Conservation (phyloP, 2,113 vertebrate genomes). For the Eublepharis macularius region DNA sequence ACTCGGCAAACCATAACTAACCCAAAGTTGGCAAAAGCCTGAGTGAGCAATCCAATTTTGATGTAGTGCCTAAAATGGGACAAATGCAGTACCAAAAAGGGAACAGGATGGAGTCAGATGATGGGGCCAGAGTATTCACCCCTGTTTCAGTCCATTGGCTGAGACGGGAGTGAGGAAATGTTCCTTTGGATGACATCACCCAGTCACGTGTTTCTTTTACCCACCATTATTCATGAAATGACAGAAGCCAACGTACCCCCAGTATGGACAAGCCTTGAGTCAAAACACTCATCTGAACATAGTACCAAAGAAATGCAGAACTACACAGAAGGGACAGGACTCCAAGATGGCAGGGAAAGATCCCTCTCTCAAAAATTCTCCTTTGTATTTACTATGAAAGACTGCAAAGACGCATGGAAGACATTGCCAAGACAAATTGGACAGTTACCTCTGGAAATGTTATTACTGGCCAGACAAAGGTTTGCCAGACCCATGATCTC, state of each 20-base stretch:
- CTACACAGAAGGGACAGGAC: no score
- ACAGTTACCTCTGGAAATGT: neutral
- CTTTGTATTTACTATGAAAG: neutral
- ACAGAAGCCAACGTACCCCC: neutral
- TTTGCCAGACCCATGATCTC: neutral
- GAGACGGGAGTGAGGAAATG: neutral
- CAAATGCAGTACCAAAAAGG: no score
- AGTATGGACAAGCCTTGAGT: neutral
- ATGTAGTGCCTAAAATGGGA: no score
- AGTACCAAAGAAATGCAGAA: neutral
- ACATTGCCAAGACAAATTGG: neutral
- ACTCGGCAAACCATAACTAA: no score
- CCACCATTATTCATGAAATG: neutral
- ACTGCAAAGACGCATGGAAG: neutral
- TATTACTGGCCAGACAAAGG: neutral
- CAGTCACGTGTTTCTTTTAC: neutral
- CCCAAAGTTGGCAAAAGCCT: no score
- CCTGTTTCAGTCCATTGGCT: neutral
- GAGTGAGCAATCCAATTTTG: no score
- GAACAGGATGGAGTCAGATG: no score
- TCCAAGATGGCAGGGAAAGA: neutral
- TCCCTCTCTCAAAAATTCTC: neutral
- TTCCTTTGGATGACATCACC: neutral
- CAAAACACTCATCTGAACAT: no score
- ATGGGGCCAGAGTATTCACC: neutral